A percentile compares a stretch with the other conserved stretches of the same genome.
Conservation (phyloP, 2,113 vertebrate species). For the Orthonyx spaldingii region DNA sequence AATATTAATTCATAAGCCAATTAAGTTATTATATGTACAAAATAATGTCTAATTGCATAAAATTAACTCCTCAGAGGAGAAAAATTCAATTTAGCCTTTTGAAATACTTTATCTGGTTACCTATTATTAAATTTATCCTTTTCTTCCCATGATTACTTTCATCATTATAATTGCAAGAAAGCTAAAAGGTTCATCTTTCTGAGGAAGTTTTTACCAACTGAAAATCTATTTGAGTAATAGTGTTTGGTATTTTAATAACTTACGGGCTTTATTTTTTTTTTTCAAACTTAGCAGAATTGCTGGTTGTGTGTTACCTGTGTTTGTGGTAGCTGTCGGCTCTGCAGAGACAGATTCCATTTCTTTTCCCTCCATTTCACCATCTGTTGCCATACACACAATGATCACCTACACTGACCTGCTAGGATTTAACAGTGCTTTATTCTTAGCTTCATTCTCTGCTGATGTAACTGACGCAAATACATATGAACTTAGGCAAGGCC, state of each 20-base stretch:
- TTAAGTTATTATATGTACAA: background rate
- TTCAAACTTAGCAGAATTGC: background rate
- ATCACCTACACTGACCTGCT: background rate
- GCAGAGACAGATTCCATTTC: background rate
- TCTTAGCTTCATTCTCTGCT: background rate
- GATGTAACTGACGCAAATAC: background rate
- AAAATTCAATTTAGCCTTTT: conserved; percentile 6
- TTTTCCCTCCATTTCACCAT: background rate
- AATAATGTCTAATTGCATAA: background rate
- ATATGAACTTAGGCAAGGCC: background rate
- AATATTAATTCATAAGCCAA: background rate
- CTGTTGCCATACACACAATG: background rate
- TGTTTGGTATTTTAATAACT: background rate
- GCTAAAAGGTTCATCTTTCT: background rate
- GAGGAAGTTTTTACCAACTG: background rate
- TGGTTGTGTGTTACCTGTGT: background rate
- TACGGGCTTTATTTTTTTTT: background rate
- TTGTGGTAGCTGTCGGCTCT: background rate
- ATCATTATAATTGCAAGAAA: background rate
- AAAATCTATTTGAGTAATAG: background rate
- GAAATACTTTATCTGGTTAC: background rate
- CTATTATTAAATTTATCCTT: background rate
- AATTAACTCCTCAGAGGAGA: background rate
- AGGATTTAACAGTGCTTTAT: background rate
- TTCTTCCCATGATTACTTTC: background rate